Evolutionary conservation across 1,140 invertebrate genomes (phyloP).

Genomic region (Bombyx mori): DNA sequence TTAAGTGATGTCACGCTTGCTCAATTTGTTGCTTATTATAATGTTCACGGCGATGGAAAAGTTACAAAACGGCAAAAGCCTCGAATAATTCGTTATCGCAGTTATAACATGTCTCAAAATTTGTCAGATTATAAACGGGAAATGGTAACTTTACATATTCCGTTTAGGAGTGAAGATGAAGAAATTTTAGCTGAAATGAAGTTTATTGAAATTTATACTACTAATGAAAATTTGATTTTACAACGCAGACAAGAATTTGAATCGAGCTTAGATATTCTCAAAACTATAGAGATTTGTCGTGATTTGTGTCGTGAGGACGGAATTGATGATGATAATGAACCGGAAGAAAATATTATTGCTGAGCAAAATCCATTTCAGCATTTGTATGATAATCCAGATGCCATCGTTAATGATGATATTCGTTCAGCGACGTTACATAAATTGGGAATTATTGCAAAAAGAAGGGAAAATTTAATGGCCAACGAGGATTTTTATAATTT

Average conservation of each 20-base stretch:
- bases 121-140: conserved; percentile 36
- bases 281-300: conserved; percentile 7
- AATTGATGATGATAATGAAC: not conserved
- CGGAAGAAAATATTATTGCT: not conserved
- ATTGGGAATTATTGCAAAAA: not conserved
- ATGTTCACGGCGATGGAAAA: conserved; percentile 7
- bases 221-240: conserved; percentile 11
- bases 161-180: conserved; percentile 29
- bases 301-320: not conserved
- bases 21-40: conserved; percentile 19
- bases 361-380: not conserved
- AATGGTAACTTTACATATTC: conserved; percentile 35
- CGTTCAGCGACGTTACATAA: not conserved
- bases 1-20: conserved; percentile 11
- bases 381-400: not conserved
- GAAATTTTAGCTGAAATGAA: conserved; percentile 17
- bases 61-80: conserved; percentile 2
- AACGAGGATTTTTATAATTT: not conserved
- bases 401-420: not conserved
- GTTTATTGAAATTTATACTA: conserved; percentile 14
- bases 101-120: conserved; percentile 35
- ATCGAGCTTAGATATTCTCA: conserved; percentile 24
- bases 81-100: conserved; percentile 15
- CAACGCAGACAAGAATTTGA: conserved; percentile 22
- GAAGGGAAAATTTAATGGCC: not conserved